A percentile compares a stretch with the other conserved stretches of the same genome.
phyloP scores from a whole-genome alignment of 2,797 vertebrate species.

The Sebastolobus altivelis region DNA sequence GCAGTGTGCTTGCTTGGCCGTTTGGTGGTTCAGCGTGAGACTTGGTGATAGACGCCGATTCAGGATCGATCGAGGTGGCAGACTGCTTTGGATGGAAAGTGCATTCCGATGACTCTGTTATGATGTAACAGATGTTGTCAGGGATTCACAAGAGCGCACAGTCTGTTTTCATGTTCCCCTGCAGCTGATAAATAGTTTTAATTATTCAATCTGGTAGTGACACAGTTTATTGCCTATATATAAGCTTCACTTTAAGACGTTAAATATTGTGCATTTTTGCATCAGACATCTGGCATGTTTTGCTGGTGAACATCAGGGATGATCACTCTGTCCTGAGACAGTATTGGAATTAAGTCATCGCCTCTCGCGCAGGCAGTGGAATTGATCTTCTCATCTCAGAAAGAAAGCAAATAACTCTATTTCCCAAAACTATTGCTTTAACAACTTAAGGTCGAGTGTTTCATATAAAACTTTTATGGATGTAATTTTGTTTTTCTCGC shows the following conservation, averaged over 20 bases:
- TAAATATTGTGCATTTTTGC: background rate
- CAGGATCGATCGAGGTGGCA: background rate
- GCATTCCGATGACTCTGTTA: conserved; percentile 9
- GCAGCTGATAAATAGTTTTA: conserved; percentile 8
- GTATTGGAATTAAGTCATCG: background rate
- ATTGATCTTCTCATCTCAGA: background rate
- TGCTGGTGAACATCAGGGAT: background rate
- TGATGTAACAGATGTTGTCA: conserved; percentile 7
- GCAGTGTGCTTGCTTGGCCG: too few species aligned
- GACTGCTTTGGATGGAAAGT: conserved; percentile 14
- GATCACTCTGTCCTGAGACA: background rate
- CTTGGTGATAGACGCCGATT: background rate
- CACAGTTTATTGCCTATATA: conserved; percentile 1
- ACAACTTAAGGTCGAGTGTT: background rate
- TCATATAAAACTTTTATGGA: background rate
- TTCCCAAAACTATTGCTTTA: background rate
- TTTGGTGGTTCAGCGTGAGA: background rate
- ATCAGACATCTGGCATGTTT: background rate
- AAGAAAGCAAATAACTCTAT: background rate
- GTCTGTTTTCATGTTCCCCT: conserved; percentile 7
- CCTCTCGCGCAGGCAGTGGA: background rate
- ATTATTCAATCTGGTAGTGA: background rate
- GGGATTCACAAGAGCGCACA: background rate
- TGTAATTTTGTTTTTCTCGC: background rate
- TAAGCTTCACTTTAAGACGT: background rate